Percentiles rank a stretch among this genome's conserved stretches.
phyloP scores from a whole-genome alignment of 2,888 invertebrate species.

The Steinernema carpocapsae region DNA sequence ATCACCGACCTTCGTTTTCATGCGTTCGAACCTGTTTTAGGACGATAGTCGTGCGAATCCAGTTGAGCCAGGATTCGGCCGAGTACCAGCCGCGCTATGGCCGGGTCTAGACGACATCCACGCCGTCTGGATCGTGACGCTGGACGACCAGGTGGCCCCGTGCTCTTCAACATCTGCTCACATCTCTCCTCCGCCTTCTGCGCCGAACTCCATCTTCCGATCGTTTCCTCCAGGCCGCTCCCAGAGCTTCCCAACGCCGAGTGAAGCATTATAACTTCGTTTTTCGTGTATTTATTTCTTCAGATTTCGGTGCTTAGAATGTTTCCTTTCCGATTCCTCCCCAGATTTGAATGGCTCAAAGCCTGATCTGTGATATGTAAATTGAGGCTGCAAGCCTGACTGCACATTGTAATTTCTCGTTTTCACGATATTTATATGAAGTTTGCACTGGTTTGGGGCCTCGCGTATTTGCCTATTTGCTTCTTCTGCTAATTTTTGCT shows the following conservation, averaged over 20 bases:
- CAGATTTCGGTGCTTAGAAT: not conserved
- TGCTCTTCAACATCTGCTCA: conserved; percentile 54
- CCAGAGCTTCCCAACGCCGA: conserved; percentile 38
- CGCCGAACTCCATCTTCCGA: conserved; percentile 60
- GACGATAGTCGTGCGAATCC: conserved; percentile 49
- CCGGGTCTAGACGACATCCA: conserved; percentile 57
- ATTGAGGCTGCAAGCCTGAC: conserved; percentile 13
- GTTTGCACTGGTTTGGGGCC: not conserved
- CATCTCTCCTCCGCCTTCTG: conserved; percentile 56
- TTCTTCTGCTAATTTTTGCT: not conserved
- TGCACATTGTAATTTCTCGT: conserved; percentile 4
- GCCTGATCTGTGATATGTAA: conserved; percentile 28
- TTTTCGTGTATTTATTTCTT: conserved; percentile 1
- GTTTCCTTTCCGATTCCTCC: not conserved
- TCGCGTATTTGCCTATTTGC: conserved; percentile 36
- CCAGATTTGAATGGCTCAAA: not conserved
- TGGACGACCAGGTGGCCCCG: conserved; percentile 61
- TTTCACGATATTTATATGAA: conserved; percentile 22
- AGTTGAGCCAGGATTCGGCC: conserved; percentile 48
- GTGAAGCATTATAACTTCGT: not conserved
- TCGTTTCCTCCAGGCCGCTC: conserved; percentile 54
- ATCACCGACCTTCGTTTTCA: not conserved
- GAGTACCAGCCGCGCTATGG: conserved; percentile 58
- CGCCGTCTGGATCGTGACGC: conserved; percentile 50
- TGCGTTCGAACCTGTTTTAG: conserved; percentile 39